Evolutionary conservation across 2,888 invertebrate genomes (phyloP), one percentile per base, ranked within the genome.

Genomic region (Arge pagana): DNA sequence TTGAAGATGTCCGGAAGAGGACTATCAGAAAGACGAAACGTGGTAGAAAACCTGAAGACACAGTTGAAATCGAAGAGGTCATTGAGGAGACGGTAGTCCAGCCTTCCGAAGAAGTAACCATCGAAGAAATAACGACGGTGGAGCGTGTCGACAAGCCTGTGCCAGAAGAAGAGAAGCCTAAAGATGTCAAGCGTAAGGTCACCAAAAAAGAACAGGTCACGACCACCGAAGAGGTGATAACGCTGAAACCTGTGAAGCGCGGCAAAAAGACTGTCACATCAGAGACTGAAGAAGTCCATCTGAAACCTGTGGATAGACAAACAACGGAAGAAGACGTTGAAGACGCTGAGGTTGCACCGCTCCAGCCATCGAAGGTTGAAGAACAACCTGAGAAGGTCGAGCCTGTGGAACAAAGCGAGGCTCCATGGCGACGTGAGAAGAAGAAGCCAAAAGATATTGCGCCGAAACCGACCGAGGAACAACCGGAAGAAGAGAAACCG

Each of bases 1-100:
- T 81, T 56, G 78, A 80, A 56, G 71, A 78, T 1, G 72, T 78
- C 45, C 68, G 75, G 60, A 81, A 78, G 69, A 61, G 79, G 54
- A 31, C 67, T 7, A 30, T 36, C 0, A 53, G 70, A 35, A 63
- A 30, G 52, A 45, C 55, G 54, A 64, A 63, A 61, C 65, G 64
- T 1, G 72, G 68, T 15, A 77, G 78, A 10, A 78, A 75, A 51
- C 65, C 72, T 19, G 61, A 56, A 15, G 63, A 67, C 3, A 67
- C 65, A 45, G 68, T 68, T 64, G 43, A 58, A n/a, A 63, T 5
- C 28, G 42, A 35, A 40, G 72, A 75, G 41, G 43, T 57, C n/a
- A 63, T 5, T 30, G 42, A 35, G 40, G 72, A 75, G 41, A 15
- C 31, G 8, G 19, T 30, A 18, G 30, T 42, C n/a, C 28, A 42